Base-by-base conservation (phyloP, 23 tunicate species). In the Ciona savignyi region DNA sequence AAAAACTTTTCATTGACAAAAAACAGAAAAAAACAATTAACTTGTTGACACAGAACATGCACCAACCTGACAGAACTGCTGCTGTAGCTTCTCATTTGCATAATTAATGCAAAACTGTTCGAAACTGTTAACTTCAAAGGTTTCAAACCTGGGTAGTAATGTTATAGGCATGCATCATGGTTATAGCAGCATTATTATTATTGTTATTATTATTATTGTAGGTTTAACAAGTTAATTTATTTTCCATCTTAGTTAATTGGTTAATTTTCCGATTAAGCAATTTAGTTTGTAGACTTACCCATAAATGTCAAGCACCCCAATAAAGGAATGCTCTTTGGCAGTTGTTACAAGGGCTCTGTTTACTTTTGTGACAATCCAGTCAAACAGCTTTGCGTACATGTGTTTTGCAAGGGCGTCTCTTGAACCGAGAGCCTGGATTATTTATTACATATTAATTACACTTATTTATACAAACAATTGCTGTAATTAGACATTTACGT, bases 81-180 rank as follows among this genome's bases (percentile, higher is more conserved):
- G 95, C 33, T 94, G 95, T 33, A 93, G 77, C 34, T 93, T 86
- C 79, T 86, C 93, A 74, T 93, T 86, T 3, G 93, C 98, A 60
- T 86, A 87, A 78, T 94, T 94, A 60, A 94, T 94, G 83, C 95
- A 94, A 61, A 86, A 87, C 68, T 86, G 99, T 72, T 94, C 95
- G 76, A 94, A 87, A 67, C 86, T 81, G 82, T 86, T 86, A 72
- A 78, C 75, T 63, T 94, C 90, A 65, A 86, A 94, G 29, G 99
- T 94, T 79, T 86, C 99, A 56, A 86, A 94, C 32, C 97, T 91
- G 85, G 56, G 56, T 42, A 6, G 56, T 15, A n/a, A n/a, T n/a
- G n/a, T n/a, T n/a, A n/a, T n/a, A n/a, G n/a, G n/a, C n/a, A n/a
- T n/a, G n/a, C n/a, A n/a, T n/a, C n/a, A n/a, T n/a, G n/a, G n/a